Percentiles rank a stretch among this genome's conserved stretches.
Evolutionary conservation across 2,888 invertebrate genomes (phyloP).

Genomic region (Heterodera filipjevi): DNA sequence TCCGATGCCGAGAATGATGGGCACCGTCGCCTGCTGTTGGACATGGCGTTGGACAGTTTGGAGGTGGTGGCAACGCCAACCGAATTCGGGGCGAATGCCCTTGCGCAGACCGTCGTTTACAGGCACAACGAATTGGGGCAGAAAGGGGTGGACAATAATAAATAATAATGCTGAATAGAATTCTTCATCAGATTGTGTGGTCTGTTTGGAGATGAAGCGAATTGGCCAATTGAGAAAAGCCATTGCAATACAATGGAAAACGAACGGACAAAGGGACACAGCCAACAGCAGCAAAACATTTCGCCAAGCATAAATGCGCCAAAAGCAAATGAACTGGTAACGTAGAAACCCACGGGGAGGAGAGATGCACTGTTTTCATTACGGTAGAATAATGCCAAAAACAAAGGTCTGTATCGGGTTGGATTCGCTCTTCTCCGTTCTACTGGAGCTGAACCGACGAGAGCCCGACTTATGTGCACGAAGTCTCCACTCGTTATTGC

Average conservation of each 20-base stretch:
- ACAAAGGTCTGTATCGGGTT: conserved; percentile 68
- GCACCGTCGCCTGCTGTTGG: neutral
- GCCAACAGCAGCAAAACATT: neutral
- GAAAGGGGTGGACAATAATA: too few species aligned
- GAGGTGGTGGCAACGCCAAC: conserved; percentile 54
- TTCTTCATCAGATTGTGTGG: neutral
- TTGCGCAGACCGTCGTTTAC: conserved; percentile 51
- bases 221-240: neutral
- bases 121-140: conserved; percentile 36
- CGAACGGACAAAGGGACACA: neutral
- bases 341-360: neutral
- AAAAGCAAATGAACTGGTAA: neutral
- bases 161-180: neutral
- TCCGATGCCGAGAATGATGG: neutral
- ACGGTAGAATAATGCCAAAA: neutral
- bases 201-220: neutral
- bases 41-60: conserved; percentile 4
- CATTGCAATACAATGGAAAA: neutral
- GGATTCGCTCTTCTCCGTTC: conserved; percentile 83
- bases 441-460: conserved; percentile 81
- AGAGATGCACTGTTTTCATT: neutral
- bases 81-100: conserved; percentile 49
- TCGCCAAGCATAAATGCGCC: neutral
- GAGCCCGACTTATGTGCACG: conserved; percentile 86
- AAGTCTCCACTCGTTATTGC: conserved; percentile 83